phyloP scores from a whole-genome alignment of 1,140 invertebrate genomes.

The Zophobas morio region DNA sequence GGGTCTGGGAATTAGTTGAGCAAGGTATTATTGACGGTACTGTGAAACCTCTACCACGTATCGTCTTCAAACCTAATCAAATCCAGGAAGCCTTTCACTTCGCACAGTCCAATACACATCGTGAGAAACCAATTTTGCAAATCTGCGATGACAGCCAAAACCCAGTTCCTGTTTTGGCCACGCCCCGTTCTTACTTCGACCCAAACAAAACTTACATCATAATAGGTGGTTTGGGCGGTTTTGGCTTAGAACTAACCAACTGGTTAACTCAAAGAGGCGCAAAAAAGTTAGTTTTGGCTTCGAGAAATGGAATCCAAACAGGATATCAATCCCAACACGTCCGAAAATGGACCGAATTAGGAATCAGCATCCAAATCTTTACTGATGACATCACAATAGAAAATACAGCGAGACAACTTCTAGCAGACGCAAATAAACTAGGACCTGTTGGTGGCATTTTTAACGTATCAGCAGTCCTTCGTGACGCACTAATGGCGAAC shows the following conservation, averaged over 20 bases:
- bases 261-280: conserved; percentile 93
- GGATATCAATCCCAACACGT: conserved; percentile 91
- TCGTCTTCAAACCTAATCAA: conserved; percentile 86
- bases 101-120: conserved; percentile 98
- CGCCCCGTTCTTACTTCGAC: conserved; percentile 90
- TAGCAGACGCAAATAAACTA: conserved; percentile 78
- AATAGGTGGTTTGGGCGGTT: conserved; percentile 92
- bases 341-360: conserved; percentile 80
- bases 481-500: conserved; percentile 92
- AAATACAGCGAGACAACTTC: conserved; percentile 80
- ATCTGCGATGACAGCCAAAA: conserved; percentile 85
- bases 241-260: conserved; percentile 92
- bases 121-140: conserved; percentile 95
- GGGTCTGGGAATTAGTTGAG: conserved; percentile 81
- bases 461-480: conserved; percentile 91
- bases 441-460: conserved; percentile 95
- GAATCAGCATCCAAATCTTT: conserved; percentile 81
- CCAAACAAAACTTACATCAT: conserved; percentile 91
- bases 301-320: conserved; percentile 87
- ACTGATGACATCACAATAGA: conserved; percentile 77
- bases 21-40: conserved; percentile 82
- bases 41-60: conserved; percentile 86
- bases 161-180: conserved; percentile 77
- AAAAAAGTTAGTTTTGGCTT: conserved; percentile 87
- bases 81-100: conserved; percentile 95